Conservation (phyloP, 2,113 vertebrate genomes). For the Condylura cristata region DNA sequence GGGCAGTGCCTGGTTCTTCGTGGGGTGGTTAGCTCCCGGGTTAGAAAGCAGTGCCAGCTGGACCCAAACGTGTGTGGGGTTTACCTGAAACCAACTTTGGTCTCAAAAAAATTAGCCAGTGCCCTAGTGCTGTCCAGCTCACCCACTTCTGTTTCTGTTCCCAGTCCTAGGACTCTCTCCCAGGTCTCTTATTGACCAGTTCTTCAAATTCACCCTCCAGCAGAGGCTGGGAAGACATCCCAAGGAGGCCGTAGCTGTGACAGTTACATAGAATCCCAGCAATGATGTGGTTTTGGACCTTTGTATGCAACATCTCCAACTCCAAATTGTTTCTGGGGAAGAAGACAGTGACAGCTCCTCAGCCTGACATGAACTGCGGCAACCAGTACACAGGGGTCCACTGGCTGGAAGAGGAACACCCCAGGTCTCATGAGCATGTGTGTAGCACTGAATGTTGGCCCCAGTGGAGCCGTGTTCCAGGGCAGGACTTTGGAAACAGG, state of each 20-base stretch:
- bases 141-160: not conserved
- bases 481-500: not conserved
- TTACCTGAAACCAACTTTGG: not conserved
- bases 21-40: not conserved
- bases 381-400: not conserved
- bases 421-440: not conserved
- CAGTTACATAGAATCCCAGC: not conserved
- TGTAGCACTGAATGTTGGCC: not conserved
- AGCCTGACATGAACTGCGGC: not conserved
- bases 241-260: not conserved
- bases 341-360: not conserved
- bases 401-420: conserved; percentile 23
- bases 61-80: too few species aligned
- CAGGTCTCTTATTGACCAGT: not conserved
- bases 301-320: not conserved
- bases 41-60: not conserved
- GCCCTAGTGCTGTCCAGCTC: not conserved
- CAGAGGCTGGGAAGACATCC: not conserved
- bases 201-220: not conserved
- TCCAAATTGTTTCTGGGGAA: not conserved
- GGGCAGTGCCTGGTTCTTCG: not conserved
- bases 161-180: not conserved
- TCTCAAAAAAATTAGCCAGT: not conserved
- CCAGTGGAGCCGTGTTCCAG: not conserved
- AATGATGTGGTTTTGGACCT: not conserved